Evolutionary conservation across 2,888 invertebrate species (phyloP).

Genomic region (Seira ritae): DNA sequence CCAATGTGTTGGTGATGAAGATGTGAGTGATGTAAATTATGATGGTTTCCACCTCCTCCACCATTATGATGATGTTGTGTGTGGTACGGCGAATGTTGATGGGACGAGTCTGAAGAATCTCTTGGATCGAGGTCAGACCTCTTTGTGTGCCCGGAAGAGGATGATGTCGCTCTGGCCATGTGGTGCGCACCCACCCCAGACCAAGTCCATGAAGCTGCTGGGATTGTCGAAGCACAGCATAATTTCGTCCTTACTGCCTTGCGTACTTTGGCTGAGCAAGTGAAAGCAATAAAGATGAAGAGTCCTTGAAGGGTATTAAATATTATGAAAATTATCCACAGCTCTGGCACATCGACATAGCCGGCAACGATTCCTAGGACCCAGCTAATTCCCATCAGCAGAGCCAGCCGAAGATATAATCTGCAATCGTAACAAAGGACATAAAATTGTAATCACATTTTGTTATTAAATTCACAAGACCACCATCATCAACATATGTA

Average conservation of each 20-base stretch:
- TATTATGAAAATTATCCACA: constrained; percentile 77
- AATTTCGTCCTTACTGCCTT: constrained; percentile 68
- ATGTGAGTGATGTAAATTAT: constrained; percentile 51
- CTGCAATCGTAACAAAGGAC: constrained; percentile 73
- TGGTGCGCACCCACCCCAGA: constrained; percentile 70
- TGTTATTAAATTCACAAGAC: neutral
- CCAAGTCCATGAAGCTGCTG: constrained; percentile 73
- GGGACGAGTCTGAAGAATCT: constrained; percentile 66
- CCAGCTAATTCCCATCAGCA: constrained; percentile 78
- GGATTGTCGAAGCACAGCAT: constrained; percentile 59
- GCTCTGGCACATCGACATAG: constrained; percentile 75
- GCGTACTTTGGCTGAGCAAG: constrained; percentile 77
- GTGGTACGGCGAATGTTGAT: constrained; percentile 53
- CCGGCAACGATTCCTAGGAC: constrained; percentile 77
- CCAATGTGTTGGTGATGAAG: constrained; percentile 59
- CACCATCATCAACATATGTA: too few relatives aligned
- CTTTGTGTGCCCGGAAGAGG: constrained; percentile 69
- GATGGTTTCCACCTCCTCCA: constrained; percentile 27
- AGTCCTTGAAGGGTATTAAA: constrained; percentile 78
- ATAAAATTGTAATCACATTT: constrained; percentile 22
- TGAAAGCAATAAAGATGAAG: constrained; percentile 78
- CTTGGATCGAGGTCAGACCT: constrained; percentile 69
- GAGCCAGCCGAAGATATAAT: constrained; percentile 76
- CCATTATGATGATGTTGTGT: constrained; percentile 46
- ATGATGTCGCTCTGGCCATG: constrained; percentile 67